Percentiles rank a stretch among this genome's conserved stretches.
phyloP scores from a whole-genome alignment of 2,888 invertebrate genomes.

The Hoplodrina blanda region DNA sequence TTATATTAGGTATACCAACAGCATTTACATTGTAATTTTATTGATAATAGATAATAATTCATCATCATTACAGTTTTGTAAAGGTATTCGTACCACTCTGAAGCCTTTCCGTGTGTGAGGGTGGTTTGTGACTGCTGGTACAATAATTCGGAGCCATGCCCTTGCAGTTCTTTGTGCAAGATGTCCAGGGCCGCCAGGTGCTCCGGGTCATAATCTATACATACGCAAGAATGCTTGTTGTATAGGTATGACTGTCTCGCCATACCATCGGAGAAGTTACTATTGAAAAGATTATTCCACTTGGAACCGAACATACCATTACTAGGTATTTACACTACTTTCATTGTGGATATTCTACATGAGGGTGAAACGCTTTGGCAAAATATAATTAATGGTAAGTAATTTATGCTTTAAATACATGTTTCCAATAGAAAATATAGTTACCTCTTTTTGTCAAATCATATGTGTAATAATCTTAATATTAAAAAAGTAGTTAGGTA shows the following conservation, averaged over 20 bases:
- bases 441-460: too few relatives aligned
- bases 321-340: too few relatives aligned
- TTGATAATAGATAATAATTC: too few relatives aligned
- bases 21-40: too few relatives aligned
- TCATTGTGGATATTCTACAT: too few relatives aligned
- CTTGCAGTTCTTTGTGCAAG: constrained; percentile 71
- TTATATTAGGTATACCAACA: background rate
- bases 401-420: background rate
- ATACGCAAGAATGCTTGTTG: background rate
- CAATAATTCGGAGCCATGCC: constrained; percentile 74
- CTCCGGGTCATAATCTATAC: constrained; percentile 70
- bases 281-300: too few relatives aligned
- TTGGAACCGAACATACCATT: too few relatives aligned
- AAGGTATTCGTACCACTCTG: constrained; percentile 72
- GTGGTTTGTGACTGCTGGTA: constrained; percentile 78
- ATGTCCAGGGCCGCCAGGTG: constrained; percentile 71
- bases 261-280: too few relatives aligned
- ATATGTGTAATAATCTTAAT: too few relatives aligned
- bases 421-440: too few relatives aligned
- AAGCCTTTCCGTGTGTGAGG: constrained; percentile 73
- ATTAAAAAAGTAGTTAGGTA: too few relatives aligned
- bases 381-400: background rate
- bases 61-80: background rate
- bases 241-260: too few relatives aligned
- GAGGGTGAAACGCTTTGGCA: background rate